These are phyloP conservation scores for Oryctolagus cuniculus DNA, from an alignment of 2,113 vertebrate genomes.

Conservation along the genomic window DNA sequence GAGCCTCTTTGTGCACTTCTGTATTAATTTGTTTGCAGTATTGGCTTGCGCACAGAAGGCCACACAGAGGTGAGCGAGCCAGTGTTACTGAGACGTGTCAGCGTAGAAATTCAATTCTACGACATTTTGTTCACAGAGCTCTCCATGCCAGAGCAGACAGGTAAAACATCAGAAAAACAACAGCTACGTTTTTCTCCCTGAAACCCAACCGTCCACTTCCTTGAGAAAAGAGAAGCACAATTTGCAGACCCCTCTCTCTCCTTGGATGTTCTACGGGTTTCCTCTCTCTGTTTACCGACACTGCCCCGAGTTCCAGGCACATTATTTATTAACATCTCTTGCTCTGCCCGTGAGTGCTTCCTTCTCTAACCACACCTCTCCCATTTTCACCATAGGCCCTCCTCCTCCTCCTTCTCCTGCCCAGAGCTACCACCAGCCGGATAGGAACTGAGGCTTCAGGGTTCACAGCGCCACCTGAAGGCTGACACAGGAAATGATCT, in stretches of 20 bases:
- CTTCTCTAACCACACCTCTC: neutral
- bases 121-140: conserved; percentile 21
- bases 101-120: neutral
- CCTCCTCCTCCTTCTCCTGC: no score
- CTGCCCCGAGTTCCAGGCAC: neutral
- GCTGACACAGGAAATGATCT: neutral
- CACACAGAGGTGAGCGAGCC: neutral
- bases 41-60: neutral
- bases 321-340: neutral
- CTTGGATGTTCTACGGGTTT: neutral
- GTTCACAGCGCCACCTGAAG: conserved; percentile 68
- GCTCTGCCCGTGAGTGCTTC: neutral
- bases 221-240: neutral
- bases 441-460: neutral
- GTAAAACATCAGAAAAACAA: neutral
- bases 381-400: no score
- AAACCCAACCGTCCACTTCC: conserved; percentile 23
- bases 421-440: neutral
- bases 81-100: neutral
- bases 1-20: neutral
- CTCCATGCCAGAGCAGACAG: neutral
- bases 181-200: neutral
- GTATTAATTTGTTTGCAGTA: conserved; percentile 29
- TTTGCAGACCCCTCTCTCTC: neutral
- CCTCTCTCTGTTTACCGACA: conserved; percentile 26